Conservation (phyloP, 2,888 invertebrate genomes). For the Vannuccia rotundouncinata region DNA sequence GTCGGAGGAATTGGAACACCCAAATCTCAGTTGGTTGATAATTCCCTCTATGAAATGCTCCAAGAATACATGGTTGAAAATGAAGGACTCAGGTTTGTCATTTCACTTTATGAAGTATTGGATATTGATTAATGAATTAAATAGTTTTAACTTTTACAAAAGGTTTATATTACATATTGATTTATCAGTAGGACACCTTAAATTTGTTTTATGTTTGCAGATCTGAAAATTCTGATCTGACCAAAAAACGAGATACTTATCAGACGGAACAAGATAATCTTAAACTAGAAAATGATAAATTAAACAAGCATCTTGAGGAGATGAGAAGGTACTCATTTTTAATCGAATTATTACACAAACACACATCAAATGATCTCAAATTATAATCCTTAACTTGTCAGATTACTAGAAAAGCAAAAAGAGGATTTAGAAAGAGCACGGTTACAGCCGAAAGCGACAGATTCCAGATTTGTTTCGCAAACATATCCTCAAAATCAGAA, state of each 20-base stretch:
- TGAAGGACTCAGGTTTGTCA: constrained; percentile 54
- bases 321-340: constrained; percentile 22
- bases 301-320: constrained; percentile 51
- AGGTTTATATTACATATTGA: no score
- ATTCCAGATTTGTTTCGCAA: not conserved
- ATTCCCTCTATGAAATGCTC: constrained; percentile 68
- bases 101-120: no score
- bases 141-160: no score
- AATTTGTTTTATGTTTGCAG: not conserved
- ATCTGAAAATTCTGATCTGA: constrained; percentile 13
- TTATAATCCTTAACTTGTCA: not conserved
- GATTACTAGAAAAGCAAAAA: not conserved
- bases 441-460: not conserved
- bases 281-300: constrained; percentile 79
- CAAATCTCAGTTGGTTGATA: constrained; percentile 61
- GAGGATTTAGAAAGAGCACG: not conserved
- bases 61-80: constrained; percentile 69
- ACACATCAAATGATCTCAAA: not conserved
- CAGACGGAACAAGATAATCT: constrained; percentile 79
- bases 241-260: constrained; percentile 27
- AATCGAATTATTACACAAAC: constrained; percentile 14
- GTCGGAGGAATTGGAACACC: not conserved
- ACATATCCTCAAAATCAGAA: not conserved
- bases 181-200: no score
- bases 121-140: no score